Evolutionary conservation across 2,888 invertebrate species (phyloP).

Genomic region (Cryptophagus acutangulus): DNA sequence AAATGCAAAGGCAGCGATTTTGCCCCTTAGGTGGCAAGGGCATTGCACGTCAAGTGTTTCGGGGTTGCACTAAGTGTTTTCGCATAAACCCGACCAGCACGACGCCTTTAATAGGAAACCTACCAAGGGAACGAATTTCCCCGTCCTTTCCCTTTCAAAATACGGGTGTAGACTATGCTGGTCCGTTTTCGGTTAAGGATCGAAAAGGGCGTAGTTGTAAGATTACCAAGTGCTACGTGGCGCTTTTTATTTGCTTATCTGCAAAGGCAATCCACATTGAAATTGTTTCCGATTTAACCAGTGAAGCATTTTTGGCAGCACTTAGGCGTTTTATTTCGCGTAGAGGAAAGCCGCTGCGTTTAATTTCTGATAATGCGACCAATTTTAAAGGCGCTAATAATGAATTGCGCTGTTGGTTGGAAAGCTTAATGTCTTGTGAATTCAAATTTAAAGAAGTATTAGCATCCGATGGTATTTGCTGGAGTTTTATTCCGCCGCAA

Average conservation of each 20-base stretch:
- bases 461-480: not conserved
- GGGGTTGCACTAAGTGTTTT: slow-evolving; percentile 17
- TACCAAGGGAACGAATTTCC: slow-evolving; percentile 12
- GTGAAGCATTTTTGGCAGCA: slow-evolving; percentile 10
- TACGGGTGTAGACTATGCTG: slow-evolving; percentile 21
- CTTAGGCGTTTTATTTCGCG: slow-evolving; percentile 10
- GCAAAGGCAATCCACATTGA: slow-evolving; percentile 13
- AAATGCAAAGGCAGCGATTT: slow-evolving; percentile 9
- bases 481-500: not conserved
- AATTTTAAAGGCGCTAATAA: slow-evolving; percentile 13
- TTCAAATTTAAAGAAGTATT: not conserved
- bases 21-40: slow-evolving; percentile 17
- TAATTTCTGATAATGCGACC: slow-evolving; percentile 11
- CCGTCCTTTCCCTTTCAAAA: slow-evolving; percentile 15
- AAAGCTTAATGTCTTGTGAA: not conserved
- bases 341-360: slow-evolving; percentile 5
- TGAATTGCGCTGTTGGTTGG: not conserved
- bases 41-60: slow-evolving; percentile 7
- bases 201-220: slow-evolving; percentile 12
- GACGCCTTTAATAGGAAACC: slow-evolving; percentile 15
- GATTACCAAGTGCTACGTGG: slow-evolving; percentile 8
- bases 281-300: slow-evolving; percentile 10
- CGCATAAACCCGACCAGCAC: slow-evolving; percentile 7
- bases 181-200: slow-evolving; percentile 14
- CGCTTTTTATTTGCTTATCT: slow-evolving; percentile 17